Evolutionary conservation across 2,888 invertebrate genomes (phyloP).

Genomic region (Mythimna ferrago): DNA sequence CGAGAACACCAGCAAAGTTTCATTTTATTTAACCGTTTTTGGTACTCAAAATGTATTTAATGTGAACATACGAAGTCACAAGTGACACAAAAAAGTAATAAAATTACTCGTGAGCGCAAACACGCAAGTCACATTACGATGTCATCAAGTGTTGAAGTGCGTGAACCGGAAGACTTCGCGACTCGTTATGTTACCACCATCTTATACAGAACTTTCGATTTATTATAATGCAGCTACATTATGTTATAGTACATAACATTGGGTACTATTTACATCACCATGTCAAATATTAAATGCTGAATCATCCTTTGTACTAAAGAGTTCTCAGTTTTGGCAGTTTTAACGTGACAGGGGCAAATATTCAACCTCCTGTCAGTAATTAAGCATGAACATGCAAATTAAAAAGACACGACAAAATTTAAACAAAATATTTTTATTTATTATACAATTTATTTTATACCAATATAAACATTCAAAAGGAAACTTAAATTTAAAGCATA

Average conservation of each 20-base stretch:
- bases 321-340: conserved; percentile 11
- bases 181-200: conserved; percentile 37
- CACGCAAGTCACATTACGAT: conserved; percentile 54
- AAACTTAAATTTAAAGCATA: too few relatives aligned
- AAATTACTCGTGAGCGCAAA: conserved; percentile 28
- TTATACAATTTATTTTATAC: too few relatives aligned
- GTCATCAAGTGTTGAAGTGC: conserved; percentile 45
- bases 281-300: conserved; percentile 22
- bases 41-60: conserved; percentile 16
- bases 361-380: conserved; percentile 18
- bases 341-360: conserved; percentile 31
- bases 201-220: conserved; percentile 31
- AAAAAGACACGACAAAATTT: not conserved
- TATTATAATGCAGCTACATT: conserved; percentile 34
- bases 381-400: conserved; percentile 5
- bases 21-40: conserved; percentile 4
- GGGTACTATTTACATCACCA: conserved; percentile 32
- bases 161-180: conserved; percentile 50
- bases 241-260: conserved; percentile 24
- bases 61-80: conserved; percentile 8
- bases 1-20: not conserved
- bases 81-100: conserved; percentile 27
- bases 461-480: too few relatives aligned
- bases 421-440: not conserved
- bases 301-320: conserved; percentile 19